A percentile compares a stretch with the other conserved stretches of the same genome.
Evolutionary conservation across 2,113 vertebrate genomes (phyloP).

Genomic region (Dicerorhinus sumatrensis): DNA sequence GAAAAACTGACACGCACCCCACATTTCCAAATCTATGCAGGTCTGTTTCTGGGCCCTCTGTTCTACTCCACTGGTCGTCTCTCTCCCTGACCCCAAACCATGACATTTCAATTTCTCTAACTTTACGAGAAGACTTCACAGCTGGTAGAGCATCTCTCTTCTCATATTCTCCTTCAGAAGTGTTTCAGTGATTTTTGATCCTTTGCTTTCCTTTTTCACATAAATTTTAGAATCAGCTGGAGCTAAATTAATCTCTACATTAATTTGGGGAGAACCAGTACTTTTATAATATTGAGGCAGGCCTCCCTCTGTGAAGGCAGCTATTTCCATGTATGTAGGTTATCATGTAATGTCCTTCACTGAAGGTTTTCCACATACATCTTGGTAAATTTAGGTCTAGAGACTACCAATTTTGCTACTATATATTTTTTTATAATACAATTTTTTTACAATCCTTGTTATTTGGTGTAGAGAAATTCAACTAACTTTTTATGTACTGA

Average conservation of each 20-base stretch:
- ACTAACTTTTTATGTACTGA: background rate
- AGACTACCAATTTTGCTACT: background rate
- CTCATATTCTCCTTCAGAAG: background rate
- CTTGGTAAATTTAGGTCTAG: background rate
- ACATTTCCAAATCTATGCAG: fast-evolving
- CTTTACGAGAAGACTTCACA: too few relatives aligned
- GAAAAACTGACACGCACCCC: fast-evolving
- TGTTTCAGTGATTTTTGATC: background rate
- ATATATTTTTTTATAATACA: background rate
- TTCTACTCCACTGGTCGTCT: fast-evolving
- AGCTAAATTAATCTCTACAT: background rate
- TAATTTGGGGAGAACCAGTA: background rate
- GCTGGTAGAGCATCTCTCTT: too few relatives aligned
- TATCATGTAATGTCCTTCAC: fast-evolving
- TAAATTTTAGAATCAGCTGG: background rate
- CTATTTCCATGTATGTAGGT: fast-evolving
- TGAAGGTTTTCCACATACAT: background rate
- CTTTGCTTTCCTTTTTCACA: background rate
- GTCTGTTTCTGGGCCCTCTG: background rate
- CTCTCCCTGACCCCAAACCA: background rate
- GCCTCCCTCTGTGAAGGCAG: background rate
- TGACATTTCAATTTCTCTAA: fast-evolving
- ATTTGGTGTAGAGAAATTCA: background rate
- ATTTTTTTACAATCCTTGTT: background rate
- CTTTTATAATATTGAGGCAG: background rate